Evolutionary conservation across 1,140 invertebrate genomes (phyloP).

Genomic region (Pectinophora gossypiella): DNA sequence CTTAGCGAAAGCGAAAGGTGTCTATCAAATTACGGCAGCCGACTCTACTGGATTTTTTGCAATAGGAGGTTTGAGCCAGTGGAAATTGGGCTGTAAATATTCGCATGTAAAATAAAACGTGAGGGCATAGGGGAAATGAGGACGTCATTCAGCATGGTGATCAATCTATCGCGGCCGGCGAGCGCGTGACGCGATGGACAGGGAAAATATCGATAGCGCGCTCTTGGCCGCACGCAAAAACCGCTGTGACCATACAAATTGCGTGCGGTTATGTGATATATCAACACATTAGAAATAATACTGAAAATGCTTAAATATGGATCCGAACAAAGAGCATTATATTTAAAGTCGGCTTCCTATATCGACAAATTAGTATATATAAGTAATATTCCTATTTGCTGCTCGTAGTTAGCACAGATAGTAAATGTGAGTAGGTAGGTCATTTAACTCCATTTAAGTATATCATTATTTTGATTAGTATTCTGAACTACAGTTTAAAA

Average conservation of each 20-base stretch:
- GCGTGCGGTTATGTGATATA: background rate
- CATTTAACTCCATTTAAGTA: background rate
- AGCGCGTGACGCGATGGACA: conserved; percentile 49
- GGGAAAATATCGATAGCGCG: conserved; percentile 43
- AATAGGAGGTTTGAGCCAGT: too few relatives aligned
- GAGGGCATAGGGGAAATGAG: conserved; percentile 23
- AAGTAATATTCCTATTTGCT: background rate
- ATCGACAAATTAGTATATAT: background rate
- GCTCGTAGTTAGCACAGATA: background rate
- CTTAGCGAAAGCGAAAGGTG: too few relatives aligned
- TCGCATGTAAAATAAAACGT: background rate
- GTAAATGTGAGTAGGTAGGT: background rate
- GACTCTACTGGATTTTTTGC: too few relatives aligned
- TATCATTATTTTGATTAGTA: background rate
- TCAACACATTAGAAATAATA: background rate
- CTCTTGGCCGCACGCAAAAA: conserved; percentile 4
- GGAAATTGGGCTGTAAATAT: background rate
- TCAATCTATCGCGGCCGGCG: conserved; percentile 48
- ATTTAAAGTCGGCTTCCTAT: background rate
- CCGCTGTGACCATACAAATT: background rate
- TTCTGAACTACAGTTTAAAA: background rate
- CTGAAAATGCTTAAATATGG: background rate
- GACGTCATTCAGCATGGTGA: conserved; percentile 41
- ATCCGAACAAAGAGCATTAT: background rate
- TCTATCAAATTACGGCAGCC: too few relatives aligned